These are phyloP conservation scores for Petrosia ficiformis DNA, from an alignment of 37 sponge, comb jelly and placozoan genomes.

Conservation along the genomic window DNA sequence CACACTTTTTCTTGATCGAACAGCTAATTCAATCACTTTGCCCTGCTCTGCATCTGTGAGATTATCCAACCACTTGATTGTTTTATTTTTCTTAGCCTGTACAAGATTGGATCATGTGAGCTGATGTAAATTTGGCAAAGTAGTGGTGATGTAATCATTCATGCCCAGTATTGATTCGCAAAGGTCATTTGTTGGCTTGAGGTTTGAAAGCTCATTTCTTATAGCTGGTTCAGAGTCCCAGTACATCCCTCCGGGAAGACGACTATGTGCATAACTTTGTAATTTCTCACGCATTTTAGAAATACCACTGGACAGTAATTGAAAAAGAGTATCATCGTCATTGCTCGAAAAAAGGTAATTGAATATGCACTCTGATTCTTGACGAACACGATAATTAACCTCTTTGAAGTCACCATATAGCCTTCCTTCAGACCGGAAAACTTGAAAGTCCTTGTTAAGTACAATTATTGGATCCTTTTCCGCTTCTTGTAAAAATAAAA, in stretches of 20 bases:
- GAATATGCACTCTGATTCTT: background rate
- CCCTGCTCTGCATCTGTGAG: slow-evolving; percentile 4
- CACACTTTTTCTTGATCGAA: slow-evolving; percentile 1
- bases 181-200: slow-evolving; percentile 32
- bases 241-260: slow-evolving; percentile 34
- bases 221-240: slow-evolving; percentile 21
- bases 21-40: slow-evolving; percentile 1
- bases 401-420: slow-evolving; percentile 11
- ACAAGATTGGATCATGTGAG: slow-evolving; percentile 19
- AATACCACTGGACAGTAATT: slow-evolving; percentile 7
- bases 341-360: slow-evolving; percentile 3
- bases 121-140: slow-evolving; percentile 33
- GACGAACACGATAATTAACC: slow-evolving; percentile 14
- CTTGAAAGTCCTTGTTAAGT: background rate
- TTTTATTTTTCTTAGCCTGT: slow-evolving; percentile 30
- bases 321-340: slow-evolving; percentile 14
- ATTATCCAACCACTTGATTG: slow-evolving; percentile 25
- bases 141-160: slow-evolving; percentile 25
- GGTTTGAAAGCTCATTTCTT: background rate
- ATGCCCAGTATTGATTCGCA: slow-evolving; percentile 33
- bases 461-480: background rate
- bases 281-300: slow-evolving; percentile 19
- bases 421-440: slow-evolving; percentile 36
- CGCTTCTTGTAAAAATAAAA: slow-evolving; percentile 16
- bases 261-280: background rate